Evolutionary conservation across 2,113 vertebrate genomes (phyloP).

Genomic region (Helogale parvula): DNA sequence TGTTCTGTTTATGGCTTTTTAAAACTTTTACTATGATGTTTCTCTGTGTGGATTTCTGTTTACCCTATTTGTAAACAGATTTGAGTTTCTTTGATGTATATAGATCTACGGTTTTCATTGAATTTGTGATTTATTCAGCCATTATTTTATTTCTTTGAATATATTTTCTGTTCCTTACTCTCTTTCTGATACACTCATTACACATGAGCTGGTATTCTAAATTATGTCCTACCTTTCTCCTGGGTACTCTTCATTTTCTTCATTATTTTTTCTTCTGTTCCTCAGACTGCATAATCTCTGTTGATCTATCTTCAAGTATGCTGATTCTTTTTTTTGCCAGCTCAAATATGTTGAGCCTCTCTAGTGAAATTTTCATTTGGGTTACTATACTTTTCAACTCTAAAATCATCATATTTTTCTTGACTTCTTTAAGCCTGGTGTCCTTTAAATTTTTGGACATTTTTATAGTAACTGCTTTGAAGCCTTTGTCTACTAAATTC

Average conservation of each 20-base stretch:
- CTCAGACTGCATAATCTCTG: background rate
- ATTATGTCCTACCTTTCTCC: background rate
- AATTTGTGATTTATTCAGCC: background rate
- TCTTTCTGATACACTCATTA: background rate
- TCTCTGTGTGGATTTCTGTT: background rate
- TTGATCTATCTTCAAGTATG: background rate
- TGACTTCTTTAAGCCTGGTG: background rate
- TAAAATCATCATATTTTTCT: background rate
- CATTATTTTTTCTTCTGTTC: background rate
- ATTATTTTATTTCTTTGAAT: background rate
- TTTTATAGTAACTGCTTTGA: background rate
- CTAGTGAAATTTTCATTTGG: background rate
- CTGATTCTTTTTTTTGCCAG: background rate
- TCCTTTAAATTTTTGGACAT: background rate
- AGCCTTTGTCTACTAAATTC: background rate
- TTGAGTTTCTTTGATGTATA: background rate
- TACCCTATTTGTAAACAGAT: background rate
- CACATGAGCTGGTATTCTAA: background rate
- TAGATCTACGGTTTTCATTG: background rate
- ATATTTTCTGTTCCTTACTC: background rate
- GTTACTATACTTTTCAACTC: background rate
- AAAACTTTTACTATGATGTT: background rate
- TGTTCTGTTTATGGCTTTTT: background rate
- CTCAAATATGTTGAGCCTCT: background rate
- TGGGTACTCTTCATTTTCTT: background rate